Conservation (phyloP, 92 coral and sea anemone species). For the Palythoa grandiflora region DNA sequence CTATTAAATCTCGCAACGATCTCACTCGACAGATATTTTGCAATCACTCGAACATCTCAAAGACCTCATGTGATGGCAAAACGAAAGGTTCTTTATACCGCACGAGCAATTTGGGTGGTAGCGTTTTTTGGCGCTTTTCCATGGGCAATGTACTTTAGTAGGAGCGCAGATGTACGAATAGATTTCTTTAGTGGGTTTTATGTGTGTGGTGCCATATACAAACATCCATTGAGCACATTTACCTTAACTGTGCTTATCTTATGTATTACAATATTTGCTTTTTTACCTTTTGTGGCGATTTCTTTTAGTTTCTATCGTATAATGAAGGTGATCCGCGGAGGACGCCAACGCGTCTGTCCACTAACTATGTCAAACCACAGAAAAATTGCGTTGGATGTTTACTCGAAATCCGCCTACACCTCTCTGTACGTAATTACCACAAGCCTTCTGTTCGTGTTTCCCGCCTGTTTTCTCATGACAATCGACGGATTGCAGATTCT, state of each 20-base stretch:
- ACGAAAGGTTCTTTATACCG: constrained; percentile 50
- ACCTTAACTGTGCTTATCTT: constrained; percentile 42
- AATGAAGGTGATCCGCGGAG: constrained; percentile 49
- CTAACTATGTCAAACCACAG: constrained; percentile 68
- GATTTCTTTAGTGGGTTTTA: constrained; percentile 76
- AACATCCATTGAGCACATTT: constrained; percentile 53
- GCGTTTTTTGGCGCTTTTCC: constrained; percentile 73
- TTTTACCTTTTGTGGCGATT: constrained; percentile 63
- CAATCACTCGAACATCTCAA: constrained; percentile 60
- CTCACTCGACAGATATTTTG: constrained; percentile 78
- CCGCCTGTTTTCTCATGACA: constrained; percentile 80
- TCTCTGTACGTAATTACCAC: constrained; percentile 73
- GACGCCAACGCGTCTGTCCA: constrained; percentile 64
- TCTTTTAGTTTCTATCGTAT: constrained; percentile 72
- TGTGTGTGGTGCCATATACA: constrained; percentile 69
- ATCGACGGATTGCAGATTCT: constrained; percentile 74
- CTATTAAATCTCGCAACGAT: constrained; percentile 67
- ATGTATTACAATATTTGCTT: constrained; percentile 40
- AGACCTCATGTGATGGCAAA: constrained; percentile 23
- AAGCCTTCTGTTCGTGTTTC: constrained; percentile 81
- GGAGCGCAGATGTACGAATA: constrained; percentile 41
- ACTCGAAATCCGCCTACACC: constrained; percentile 79
- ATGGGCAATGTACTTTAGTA: constrained; percentile 66
- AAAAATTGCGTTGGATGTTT: constrained; percentile 66
- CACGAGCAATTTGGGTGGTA: constrained; percentile 57